Percentiles rank a stretch among this genome's conserved stretches.
These are phyloP conservation scores for Erynnis tages DNA, from an alignment of 2,888 invertebrate species.

Conservation along the genomic window DNA sequence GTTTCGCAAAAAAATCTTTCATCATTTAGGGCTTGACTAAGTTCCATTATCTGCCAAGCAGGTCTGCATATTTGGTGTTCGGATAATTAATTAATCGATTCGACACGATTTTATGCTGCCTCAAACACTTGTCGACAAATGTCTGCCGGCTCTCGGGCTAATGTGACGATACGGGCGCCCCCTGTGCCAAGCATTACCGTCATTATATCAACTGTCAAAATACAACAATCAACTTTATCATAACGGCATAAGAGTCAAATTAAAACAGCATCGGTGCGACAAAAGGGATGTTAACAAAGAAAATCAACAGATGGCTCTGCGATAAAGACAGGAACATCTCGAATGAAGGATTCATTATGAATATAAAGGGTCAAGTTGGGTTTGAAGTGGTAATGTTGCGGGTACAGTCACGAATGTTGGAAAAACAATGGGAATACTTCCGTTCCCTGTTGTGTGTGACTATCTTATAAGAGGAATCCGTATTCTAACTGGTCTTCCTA, in stretches of 20 bases:
- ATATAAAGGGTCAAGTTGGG: slow-evolving; percentile 55
- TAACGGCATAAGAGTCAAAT: slow-evolving; percentile 42
- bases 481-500: too few relatives aligned
- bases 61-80: too few relatives aligned
- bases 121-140: too few relatives aligned
- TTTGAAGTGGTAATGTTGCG: slow-evolving; percentile 54
- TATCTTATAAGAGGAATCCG: too few relatives aligned
- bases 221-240: slow-evolving; percentile 43
- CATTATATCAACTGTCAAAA: slow-evolving; percentile 42
- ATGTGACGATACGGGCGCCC: slow-evolving; percentile 34
- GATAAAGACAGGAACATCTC: slow-evolving; percentile 47
- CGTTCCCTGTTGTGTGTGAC: too few relatives aligned
- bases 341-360: slow-evolving; percentile 50
- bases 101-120: too few relatives aligned
- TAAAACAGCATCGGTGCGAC: slow-evolving; percentile 31
- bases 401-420: slow-evolving; percentile 12
- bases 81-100: too few relatives aligned
- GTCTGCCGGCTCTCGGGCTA: too few relatives aligned
- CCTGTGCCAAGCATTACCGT: slow-evolving; percentile 36
- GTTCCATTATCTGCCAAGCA: too few relatives aligned
- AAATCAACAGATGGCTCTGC: slow-evolving; percentile 69
- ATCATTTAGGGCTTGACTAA: too few relatives aligned
- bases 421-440: not conserved
- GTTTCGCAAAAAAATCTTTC: too few relatives aligned
- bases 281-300: slow-evolving; percentile 59